A percentile compares a stretch with the other conserved stretches of the same genome.
Evolutionary conservation across 2,888 invertebrate genomes (phyloP).

Genomic region (Salpingus planirostris): DNA sequence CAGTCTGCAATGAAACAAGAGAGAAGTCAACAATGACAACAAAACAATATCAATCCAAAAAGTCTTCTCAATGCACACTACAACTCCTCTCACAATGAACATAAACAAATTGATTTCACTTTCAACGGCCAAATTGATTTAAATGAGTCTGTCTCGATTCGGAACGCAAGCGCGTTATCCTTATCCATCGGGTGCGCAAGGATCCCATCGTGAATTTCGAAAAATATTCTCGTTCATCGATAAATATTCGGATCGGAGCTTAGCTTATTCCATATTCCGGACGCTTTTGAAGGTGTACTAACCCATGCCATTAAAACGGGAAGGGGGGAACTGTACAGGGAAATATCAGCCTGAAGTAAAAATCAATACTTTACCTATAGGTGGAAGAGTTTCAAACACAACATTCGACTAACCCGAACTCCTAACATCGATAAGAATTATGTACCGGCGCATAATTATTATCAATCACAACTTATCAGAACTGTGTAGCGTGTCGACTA

Average conservation of each 20-base stretch:
- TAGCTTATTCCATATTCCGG: constrained; percentile 7
- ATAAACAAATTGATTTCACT: constrained; percentile 9
- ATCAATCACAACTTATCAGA: neutral
- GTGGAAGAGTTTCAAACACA: constrained; percentile 17
- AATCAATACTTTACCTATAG: constrained; percentile 32
- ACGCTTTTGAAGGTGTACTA: constrained; percentile 12
- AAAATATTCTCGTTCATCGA: too few relatives aligned
- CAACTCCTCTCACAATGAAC: constrained; percentile 12
- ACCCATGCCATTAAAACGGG: constrained; percentile 17
- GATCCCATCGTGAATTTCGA: too few relatives aligned
- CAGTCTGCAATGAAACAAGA: constrained; percentile 67
- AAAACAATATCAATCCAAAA: constrained; percentile 18
- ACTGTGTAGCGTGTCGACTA: too few relatives aligned
- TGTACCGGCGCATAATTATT: neutral
- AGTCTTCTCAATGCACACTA: constrained; percentile 11
- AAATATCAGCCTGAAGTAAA: constrained; percentile 28
- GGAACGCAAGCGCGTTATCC: too few relatives aligned
- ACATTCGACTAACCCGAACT: constrained; percentile 15
- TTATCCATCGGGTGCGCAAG: too few relatives aligned
- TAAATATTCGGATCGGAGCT: too few relatives aligned
- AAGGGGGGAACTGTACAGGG: constrained; percentile 19
- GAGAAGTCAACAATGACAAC: constrained; percentile 44
- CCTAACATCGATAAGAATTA: constrained; percentile 14
- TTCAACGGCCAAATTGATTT: constrained; percentile 4
- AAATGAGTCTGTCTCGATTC: constrained; percentile 15